These are phyloP conservation scores for Drosophila burlai DNA, from an alignment of 1,140 invertebrate genomes.

Conservation along the genomic window DNA sequence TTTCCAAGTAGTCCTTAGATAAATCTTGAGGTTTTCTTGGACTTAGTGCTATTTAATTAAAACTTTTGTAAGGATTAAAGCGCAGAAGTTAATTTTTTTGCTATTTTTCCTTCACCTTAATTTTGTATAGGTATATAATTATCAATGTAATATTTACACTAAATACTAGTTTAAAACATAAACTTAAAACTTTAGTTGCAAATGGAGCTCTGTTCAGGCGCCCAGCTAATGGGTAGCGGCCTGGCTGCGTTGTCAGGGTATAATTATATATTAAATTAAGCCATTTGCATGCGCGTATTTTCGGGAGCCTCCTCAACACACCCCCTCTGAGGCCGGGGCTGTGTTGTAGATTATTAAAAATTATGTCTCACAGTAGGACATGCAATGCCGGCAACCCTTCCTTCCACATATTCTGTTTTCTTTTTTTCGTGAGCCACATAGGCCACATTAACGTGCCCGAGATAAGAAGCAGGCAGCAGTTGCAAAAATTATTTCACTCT, in stretches of 20 bases:
- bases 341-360: conserved; percentile 83
- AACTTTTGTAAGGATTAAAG: background rate
- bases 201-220: background rate
- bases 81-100: background rate
- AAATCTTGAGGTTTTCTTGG: background rate
- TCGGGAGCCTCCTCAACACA: conserved; percentile 13
- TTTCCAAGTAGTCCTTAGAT: background rate
- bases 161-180: background rate
- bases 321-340: conserved; percentile 42
- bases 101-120: background rate
- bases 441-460: conserved; percentile 80
- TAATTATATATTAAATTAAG: conserved; percentile 83
- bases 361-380: conserved; percentile 82
- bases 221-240: conserved; percentile 2
- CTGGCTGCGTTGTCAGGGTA: conserved; percentile 46
- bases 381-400: conserved; percentile 61
- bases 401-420: conserved; percentile 11
- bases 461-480: conserved; percentile 76
- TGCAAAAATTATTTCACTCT: conserved; percentile 65
- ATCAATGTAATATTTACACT: background rate
- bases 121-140: background rate
- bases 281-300: conserved; percentile 81
- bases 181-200: background rate
- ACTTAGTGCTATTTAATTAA: background rate
- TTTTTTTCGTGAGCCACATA: conserved; percentile 61